Evolutionary conservation across 2,888 invertebrate species (phyloP).

Genomic region (Yponomeuta sedellus): DNA sequence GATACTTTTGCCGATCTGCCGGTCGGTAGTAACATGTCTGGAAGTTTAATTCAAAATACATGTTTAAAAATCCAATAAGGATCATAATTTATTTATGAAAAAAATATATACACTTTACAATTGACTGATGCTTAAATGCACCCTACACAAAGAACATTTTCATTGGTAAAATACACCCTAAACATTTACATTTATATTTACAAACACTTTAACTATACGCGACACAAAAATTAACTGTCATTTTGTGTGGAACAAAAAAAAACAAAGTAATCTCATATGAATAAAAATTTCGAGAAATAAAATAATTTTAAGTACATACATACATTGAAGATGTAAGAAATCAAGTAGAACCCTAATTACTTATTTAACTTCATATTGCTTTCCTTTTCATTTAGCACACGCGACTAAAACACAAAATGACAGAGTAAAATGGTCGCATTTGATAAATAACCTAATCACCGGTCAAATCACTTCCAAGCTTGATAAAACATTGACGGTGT

Average conservation of each 20-base stretch:
- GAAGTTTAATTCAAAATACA: slow-evolving; percentile 32
- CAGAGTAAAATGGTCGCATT: slow-evolving; percentile 10
- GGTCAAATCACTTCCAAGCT: background rate
- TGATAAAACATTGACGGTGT: background rate
- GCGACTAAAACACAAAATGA: slow-evolving; percentile 14
- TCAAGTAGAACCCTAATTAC: background rate
- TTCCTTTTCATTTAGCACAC: slow-evolving; percentile 10
- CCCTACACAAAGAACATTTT: slow-evolving; percentile 45
- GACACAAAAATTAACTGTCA: slow-evolving; percentile 38
- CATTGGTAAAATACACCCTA: slow-evolving; percentile 61
- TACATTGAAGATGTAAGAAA: background rate
- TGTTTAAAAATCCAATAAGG: slow-evolving; percentile 67
- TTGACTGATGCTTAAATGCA: slow-evolving; percentile 61
- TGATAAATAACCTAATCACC: slow-evolving; percentile 4
- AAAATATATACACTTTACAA: slow-evolving; percentile 74
- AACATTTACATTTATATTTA: slow-evolving; percentile 49
- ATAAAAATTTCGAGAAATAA: background rate
- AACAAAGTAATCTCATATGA: slow-evolving; percentile 22
- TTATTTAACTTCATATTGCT: slow-evolving; percentile 8
- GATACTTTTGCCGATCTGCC: no score
- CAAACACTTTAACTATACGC: slow-evolving; percentile 21
- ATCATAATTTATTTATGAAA: slow-evolving; percentile 71
- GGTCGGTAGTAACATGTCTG: no score
- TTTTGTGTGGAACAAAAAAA: slow-evolving; percentile 32
- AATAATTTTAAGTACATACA: background rate